Conservation (phyloP, 2,888 invertebrate species). For the Elegia similella region DNA sequence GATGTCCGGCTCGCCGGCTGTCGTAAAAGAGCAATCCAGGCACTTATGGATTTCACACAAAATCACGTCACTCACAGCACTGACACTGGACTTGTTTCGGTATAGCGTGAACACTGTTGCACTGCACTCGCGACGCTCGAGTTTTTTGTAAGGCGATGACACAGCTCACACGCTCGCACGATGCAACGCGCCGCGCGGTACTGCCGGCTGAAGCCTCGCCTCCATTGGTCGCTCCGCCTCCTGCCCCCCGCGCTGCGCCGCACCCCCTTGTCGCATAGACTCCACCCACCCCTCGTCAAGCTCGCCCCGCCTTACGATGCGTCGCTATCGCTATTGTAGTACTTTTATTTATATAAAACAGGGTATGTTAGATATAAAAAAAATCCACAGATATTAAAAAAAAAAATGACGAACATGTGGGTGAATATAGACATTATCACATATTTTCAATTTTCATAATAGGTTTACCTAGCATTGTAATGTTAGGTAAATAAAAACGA, state of each 20-base stretch:
- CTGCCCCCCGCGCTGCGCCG: slow-evolving; percentile 14
- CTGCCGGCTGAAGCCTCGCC: slow-evolving; percentile 33
- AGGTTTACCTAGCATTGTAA: too few species aligned
- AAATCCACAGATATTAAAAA: too few species aligned
- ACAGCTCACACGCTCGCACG: slow-evolving; percentile 28
- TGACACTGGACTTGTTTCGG: not conserved
- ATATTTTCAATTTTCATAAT: too few species aligned
- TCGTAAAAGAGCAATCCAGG: slow-evolving; percentile 8
- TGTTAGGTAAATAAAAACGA: too few species aligned
- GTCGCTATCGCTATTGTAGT: not conserved
- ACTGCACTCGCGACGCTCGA: slow-evolving; percentile 19
- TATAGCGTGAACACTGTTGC: slow-evolving; percentile 6
- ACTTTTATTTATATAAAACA: too few species aligned
- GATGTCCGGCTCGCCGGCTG: not conserved
- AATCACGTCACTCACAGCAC: slow-evolving; percentile 10
- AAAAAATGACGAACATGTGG: too few species aligned
- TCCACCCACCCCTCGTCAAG: slow-evolving; percentile 7
- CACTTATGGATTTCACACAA: slow-evolving; percentile 12
- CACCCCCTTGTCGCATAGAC: slow-evolving; percentile 63
- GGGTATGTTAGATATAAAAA: too few species aligned
- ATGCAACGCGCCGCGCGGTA: slow-evolving; percentile 52
- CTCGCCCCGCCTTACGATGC: not conserved
- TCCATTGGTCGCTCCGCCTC: slow-evolving; percentile 19
- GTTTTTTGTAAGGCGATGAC: not conserved
- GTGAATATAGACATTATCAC: too few species aligned